phyloP scores from a whole-genome alignment of 1,140 invertebrate species.

The Drosophila azteca region DNA sequence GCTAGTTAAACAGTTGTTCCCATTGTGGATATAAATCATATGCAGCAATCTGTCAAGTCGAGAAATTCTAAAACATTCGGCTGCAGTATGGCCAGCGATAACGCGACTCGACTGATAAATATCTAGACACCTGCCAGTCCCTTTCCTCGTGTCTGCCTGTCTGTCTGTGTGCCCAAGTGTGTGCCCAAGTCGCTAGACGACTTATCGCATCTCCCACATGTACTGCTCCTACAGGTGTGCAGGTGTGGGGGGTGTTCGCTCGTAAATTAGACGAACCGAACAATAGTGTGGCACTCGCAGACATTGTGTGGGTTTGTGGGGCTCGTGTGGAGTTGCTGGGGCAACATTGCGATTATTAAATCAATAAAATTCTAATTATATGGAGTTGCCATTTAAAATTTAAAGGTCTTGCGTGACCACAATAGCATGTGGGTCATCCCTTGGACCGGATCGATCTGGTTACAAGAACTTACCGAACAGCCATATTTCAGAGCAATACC shows the following conservation, averaged over 20 bases:
- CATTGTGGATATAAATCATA: conserved; percentile 63
- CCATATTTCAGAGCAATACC: conserved; percentile 96
- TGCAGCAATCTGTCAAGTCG: conserved; percentile 58
- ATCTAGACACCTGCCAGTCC: conserved; percentile 20
- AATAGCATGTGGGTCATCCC: conserved; percentile 2
- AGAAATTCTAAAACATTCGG: conserved; percentile 20
- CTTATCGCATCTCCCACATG: conserved; percentile 38
- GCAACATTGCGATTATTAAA: conserved; percentile 60
- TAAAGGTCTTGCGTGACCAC: conserved; percentile 13
- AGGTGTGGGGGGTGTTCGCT: conserved; percentile 31
- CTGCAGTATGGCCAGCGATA: conserved; percentile 56
- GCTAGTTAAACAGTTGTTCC: conserved; percentile 25
- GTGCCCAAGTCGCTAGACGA: conserved; percentile 48
- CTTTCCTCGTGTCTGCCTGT: conserved; percentile 43
- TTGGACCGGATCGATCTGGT: too few species aligned
- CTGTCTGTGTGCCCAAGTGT: conserved; percentile 13
- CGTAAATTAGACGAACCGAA: conserved; percentile 36
- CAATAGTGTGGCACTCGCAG: neutral
- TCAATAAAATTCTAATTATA: conserved; percentile 59
- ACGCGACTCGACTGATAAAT: conserved; percentile 47
- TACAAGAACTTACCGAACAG: conserved; percentile 90
- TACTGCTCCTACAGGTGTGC: neutral
- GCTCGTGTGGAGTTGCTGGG: conserved; percentile 20
- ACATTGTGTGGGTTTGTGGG: neutral
- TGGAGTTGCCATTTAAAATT: conserved; percentile 49